Base-by-base conservation (phyloP, 2,113 vertebrate genomes). In the Zosterops pallidus region DNA sequence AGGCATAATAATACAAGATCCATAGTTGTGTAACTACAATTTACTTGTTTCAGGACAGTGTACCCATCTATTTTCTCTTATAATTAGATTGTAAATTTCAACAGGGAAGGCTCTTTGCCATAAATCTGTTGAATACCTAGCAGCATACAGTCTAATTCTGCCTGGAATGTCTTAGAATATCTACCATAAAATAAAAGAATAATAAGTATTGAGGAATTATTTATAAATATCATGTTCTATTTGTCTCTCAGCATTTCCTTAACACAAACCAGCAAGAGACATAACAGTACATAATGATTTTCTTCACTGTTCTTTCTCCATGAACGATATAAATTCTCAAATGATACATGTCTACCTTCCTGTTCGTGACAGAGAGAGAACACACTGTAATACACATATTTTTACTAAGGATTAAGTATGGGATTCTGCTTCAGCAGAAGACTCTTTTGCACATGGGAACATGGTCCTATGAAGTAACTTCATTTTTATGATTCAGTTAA, bases 81-180 rank as follows among this genome's bases (percentile, higher is more conserved):
- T 89, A 94, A 94, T 91, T 94, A 92, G 63, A 80, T 47, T 65
- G 29, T 85, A 91, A 95, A 94, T 96, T 95, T 92, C 75, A 83
- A 4, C 46, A 85, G 29, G 14, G 42, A 62, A 72, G n/a, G 53
- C 42, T 84, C 57, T 69, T 76, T 53, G 39, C 71, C 49, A 53
- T 95, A 91, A 87, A 75, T 91, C 56, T 89, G 1, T 81, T 2
- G 4, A 82, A 71, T 55, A 67, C 31, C 29, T 80, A 47, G n/a
- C 14, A 77, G 37, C 28, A 16, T 12, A 29, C 33, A 80, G 31
- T 49, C 11, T 25, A 74, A 11, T 74, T 92, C 79, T 92, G 23
- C 29, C 71, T 67, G 44, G 23, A 89, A 79, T 29, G 11, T 71
- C 67, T 67, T 63, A 57, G 31, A 68, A 57, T 42, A 39, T 31